Evolutionary conservation across 1,140 invertebrate genomes (phyloP).

Genomic region (Druon quercuslanigerum): DNA sequence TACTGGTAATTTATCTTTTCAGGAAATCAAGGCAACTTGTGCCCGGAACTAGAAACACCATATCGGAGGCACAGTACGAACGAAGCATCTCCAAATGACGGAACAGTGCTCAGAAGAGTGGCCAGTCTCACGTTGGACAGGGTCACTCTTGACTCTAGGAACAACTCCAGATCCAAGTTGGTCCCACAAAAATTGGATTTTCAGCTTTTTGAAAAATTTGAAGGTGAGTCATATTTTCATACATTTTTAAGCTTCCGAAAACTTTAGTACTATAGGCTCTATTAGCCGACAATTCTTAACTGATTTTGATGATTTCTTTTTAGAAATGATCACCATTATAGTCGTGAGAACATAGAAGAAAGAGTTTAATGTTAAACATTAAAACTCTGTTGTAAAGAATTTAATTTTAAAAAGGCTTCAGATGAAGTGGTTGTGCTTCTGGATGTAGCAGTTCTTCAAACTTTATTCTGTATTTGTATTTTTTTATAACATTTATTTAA

Average conservation of each 20-base stretch:
- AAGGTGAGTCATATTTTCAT: conserved; percentile 80
- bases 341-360: too few relatives aligned
- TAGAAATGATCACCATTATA: too few relatives aligned
- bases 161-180: conserved; percentile 75
- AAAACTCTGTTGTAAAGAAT: too few relatives aligned
- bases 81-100: conserved; percentile 75
- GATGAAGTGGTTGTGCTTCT: too few relatives aligned
- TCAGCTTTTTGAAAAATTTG: conserved; percentile 89
- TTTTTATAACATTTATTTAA: too few relatives aligned
- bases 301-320: too few relatives aligned
- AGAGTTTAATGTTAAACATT: too few relatives aligned
- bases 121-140: conserved; percentile 87
- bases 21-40: conserved; percentile 8
- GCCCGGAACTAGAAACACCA: conserved; percentile 35
- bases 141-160: conserved; percentile 77
- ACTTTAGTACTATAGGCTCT: not conserved
- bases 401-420: too few relatives aligned
- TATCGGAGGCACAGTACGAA: conserved; percentile 72
- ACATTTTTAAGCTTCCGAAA: not conserved
- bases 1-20: conserved; percentile 1
- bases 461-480: too few relatives aligned
- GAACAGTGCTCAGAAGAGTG: conserved; percentile 87
- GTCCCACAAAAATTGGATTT: conserved; percentile 90
- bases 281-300: too few relatives aligned
- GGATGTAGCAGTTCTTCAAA: too few relatives aligned